phyloP scores from a whole-genome alignment of 1,140 invertebrate genomes.

The Holotrichia oblita region DNA sequence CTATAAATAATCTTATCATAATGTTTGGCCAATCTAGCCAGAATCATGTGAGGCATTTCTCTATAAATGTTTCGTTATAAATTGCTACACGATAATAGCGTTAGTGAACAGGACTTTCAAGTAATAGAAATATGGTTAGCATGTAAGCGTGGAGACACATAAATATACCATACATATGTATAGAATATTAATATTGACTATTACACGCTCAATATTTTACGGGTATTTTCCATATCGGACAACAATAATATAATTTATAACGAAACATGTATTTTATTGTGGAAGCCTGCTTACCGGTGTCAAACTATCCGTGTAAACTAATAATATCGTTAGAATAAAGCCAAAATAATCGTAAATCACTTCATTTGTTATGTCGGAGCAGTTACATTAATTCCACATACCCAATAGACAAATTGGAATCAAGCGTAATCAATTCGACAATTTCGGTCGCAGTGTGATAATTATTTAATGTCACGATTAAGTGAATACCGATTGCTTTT shows the following conservation, averaged over 20 bases:
- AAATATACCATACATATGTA: conserved; percentile 22
- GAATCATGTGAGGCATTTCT: conserved; percentile 1
- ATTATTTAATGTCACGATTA: not conserved
- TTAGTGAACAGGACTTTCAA: conserved; percentile 24
- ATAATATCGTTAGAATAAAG: conserved; percentile 22
- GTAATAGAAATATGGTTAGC: conserved; percentile 27
- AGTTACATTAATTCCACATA: not conserved
- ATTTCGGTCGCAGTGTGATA: not conserved
- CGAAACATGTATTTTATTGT: conserved; percentile 29
- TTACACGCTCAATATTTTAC: conserved; percentile 20
- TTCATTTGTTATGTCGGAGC: not conserved
- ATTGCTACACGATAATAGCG: conserved; percentile 33
- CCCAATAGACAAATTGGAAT: conserved; percentile 6
- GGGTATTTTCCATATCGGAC: not conserved
- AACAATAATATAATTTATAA: conserved; percentile 28
- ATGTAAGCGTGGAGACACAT: conserved; percentile 30
- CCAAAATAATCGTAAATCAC: conserved; percentile 13
- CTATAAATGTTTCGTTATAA: conserved; percentile 25
- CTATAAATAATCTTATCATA: not conserved
- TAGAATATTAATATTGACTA: conserved; percentile 31
- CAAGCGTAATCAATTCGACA: conserved; percentile 13
- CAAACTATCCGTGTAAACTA: conserved; percentile 9
- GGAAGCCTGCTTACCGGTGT: conserved; percentile 13
- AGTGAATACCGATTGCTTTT: not conserved
- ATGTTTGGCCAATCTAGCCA: not conserved